Conservation (phyloP, 2,113 vertebrate genomes). For the Chinchilla lanigera region DNA sequence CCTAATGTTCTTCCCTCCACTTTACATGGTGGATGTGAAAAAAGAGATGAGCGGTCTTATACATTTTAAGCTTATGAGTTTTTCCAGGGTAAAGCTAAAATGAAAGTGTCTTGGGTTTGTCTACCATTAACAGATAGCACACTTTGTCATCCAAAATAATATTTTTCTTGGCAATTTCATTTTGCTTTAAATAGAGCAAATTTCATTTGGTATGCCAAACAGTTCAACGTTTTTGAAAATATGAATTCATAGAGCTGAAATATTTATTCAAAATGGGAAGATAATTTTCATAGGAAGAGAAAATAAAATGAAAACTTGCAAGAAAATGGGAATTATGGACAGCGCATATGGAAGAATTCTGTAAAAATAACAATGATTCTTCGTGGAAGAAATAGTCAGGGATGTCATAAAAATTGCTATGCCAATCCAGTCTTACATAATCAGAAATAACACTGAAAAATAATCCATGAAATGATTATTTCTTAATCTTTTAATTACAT, state of each 20-base stretch:
- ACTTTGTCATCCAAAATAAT: not conserved
- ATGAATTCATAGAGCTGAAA: not conserved
- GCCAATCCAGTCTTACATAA: not conserved
- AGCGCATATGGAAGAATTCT: not conserved
- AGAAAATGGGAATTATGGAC: not conserved
- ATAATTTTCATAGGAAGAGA: conserved; percentile 56
- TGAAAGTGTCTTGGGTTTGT: not conserved
- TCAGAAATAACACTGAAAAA: conserved; percentile 29
- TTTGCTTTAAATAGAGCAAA: not conserved
- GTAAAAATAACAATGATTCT: not conserved
- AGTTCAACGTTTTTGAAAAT: not conserved
- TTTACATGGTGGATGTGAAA: not conserved
- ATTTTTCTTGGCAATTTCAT: not conserved
- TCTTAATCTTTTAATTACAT: not conserved
- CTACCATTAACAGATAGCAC: not conserved
- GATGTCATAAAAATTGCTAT: not conserved
- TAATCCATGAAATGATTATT: not conserved
- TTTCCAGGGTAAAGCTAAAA: not conserved
- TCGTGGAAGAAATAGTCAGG: not conserved
- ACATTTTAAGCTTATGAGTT: not conserved
- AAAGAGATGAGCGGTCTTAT: not conserved
- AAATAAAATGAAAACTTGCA: conserved; percentile 49
- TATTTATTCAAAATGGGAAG: conserved; percentile 26
- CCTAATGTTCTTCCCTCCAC: not conserved
- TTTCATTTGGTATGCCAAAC: not conserved